phyloP scores from a whole-genome alignment of 92 coral and sea anemone species.

The Virgularia gustaviana region DNA sequence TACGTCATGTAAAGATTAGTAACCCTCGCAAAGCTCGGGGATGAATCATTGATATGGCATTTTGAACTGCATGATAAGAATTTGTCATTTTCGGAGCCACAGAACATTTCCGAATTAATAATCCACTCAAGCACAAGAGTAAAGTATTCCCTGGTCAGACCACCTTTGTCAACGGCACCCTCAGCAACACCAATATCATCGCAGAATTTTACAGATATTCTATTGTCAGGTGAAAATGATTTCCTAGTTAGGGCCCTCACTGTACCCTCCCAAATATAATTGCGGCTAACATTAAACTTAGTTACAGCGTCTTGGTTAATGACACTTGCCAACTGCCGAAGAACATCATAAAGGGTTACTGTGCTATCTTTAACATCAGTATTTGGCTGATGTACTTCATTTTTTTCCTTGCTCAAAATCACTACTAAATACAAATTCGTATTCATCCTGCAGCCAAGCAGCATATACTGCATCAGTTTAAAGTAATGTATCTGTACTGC shows the following conservation, averaged over 20 bases:
- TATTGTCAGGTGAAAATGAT: constrained; percentile 26
- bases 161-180: constrained; percentile 39
- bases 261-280: constrained; percentile 65
- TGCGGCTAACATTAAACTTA: constrained; percentile 59
- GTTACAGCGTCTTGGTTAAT: constrained; percentile 37
- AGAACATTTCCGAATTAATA: constrained; percentile 37
- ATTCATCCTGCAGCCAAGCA: constrained; percentile 1
- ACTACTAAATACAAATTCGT: neutral
- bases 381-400: neutral
- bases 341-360: neutral
- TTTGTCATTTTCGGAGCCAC: constrained; percentile 22
- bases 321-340: constrained; percentile 47
- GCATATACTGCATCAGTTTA: constrained; percentile 9
- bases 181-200: constrained; percentile 35
- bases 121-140: constrained; percentile 7
- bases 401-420: neutral
- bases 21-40: too few species aligned
- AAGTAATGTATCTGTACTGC: neutral
- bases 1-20: too few species aligned
- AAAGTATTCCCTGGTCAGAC: constrained; percentile 31
- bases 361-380: neutral
- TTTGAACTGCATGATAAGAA: neutral
- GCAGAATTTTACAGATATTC: constrained; percentile 31
- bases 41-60: neutral
- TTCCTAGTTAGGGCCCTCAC: constrained; percentile 55